These are phyloP conservation scores for Lordiphosa stackelbergi DNA, from an alignment of 1,140 invertebrate genomes.

Conservation along the genomic window DNA sequence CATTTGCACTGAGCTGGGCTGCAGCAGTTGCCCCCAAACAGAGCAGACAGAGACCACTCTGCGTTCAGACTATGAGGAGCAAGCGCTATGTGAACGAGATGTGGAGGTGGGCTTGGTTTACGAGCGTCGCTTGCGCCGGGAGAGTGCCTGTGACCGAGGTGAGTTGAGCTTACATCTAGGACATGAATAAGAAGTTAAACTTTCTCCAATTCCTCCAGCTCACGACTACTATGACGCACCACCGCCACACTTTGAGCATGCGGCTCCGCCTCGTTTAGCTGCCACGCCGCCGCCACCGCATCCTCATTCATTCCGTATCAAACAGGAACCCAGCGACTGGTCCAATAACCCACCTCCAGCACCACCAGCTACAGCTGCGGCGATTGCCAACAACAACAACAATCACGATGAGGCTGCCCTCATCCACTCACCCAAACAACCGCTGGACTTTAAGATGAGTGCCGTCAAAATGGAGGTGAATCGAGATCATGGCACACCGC, in stretches of 20 bases:
- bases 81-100: slow-evolving; percentile 34
- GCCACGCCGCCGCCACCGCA: slow-evolving; percentile 38
- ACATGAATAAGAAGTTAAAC: neutral
- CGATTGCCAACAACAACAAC: slow-evolving; percentile 47
- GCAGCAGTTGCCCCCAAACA: slow-evolving; percentile 57
- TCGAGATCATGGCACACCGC: slow-evolving; percentile 26
- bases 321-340: slow-evolving; percentile 80
- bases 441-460: slow-evolving; percentile 67
- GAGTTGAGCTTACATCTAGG: neutral
- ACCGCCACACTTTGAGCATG: slow-evolving; percentile 54
- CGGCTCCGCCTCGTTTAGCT: slow-evolving; percentile 37
- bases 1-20: slow-evolving; percentile 69
- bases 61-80: slow-evolving; percentile 49
- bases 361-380: slow-evolving; percentile 6
- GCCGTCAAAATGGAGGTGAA: slow-evolving; percentile 62
- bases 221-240: slow-evolving; percentile 60
- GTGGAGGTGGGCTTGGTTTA: slow-evolving; percentile 53
- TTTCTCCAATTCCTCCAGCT: slow-evolving; percentile 2
- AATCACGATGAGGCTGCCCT: slow-evolving; percentile 39
- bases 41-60: slow-evolving; percentile 41
- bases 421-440: slow-evolving; percentile 58
- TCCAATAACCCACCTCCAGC: slow-evolving; percentile 58
- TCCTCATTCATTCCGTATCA: slow-evolving; percentile 78
- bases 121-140: slow-evolving; percentile 60
- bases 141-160: slow-evolving; percentile 57